Evolutionary conservation across 2,797 vertebrate genomes (phyloP).

Genomic region (Gymnothorax reevesii): DNA sequence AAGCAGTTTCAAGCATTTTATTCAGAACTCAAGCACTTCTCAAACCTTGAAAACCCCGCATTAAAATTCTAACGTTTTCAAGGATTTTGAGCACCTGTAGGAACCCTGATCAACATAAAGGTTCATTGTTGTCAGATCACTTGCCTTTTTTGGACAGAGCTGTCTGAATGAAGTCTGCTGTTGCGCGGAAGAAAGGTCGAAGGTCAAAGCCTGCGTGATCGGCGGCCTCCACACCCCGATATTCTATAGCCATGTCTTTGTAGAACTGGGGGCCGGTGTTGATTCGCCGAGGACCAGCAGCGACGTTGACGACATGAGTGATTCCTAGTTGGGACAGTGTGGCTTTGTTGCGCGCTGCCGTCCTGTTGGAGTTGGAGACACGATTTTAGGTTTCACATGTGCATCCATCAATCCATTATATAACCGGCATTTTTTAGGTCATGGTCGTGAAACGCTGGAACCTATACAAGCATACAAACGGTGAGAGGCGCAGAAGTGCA

Average conservation of each 20-base stretch:
- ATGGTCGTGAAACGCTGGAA: too few species aligned
- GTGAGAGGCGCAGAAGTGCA: too few species aligned
- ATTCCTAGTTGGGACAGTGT: slow-evolving; percentile 80
- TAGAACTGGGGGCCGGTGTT: slow-evolving; percentile 84
- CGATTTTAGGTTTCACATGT: too few species aligned
- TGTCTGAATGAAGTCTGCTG: slow-evolving; percentile 78
- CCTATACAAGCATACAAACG: too few species aligned
- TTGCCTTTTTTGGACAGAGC: slow-evolving; percentile 77
- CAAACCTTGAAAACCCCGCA: too few species aligned
- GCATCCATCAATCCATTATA: too few species aligned
- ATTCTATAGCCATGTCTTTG: slow-evolving; percentile 80
- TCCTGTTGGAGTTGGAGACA: slow-evolving; percentile 63
- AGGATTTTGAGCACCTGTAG: too few species aligned
- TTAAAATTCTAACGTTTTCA: too few species aligned
- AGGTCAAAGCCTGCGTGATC: slow-evolving; percentile 83
- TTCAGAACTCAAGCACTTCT: too few species aligned
- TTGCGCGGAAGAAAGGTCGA: slow-evolving; percentile 83
- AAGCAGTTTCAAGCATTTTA: too few species aligned
- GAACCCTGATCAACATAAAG: too few species aligned
- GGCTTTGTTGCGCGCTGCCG: slow-evolving; percentile 76
- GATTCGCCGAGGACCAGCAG: slow-evolving; percentile 75
- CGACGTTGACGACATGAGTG: slow-evolving; percentile 84
- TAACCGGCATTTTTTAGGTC: too few species aligned
- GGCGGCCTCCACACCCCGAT: slow-evolving; percentile 86
- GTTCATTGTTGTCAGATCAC: neutral